Conservation (phyloP, 2,888 invertebrate species). For the Hirtodrosophila confusa region DNA sequence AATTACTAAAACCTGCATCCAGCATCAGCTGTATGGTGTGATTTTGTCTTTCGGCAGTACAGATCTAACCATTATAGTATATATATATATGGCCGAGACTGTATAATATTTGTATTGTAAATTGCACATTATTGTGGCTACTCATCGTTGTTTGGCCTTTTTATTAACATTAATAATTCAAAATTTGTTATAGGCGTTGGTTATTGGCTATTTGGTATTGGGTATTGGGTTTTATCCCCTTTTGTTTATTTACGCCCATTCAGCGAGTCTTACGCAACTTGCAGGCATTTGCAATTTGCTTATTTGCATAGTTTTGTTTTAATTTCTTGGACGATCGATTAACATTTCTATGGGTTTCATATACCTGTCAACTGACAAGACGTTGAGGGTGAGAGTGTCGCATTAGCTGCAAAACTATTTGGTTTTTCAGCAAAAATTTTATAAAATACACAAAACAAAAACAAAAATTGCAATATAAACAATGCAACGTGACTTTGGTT, state of each 20-base stretch:
- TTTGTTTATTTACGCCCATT: slow-evolving; percentile 43
- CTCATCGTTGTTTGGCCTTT: slow-evolving; percentile 30
- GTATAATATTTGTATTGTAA: slow-evolving; percentile 5
- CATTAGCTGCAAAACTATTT: slow-evolving; percentile 3
- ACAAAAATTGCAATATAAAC: slow-evolving; percentile 43
- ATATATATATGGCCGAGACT: too few relatives aligned
- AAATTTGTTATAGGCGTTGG: slow-evolving; percentile 20
- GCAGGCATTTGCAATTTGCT: slow-evolving; percentile 47
- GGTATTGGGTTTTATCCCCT: slow-evolving; percentile 9
- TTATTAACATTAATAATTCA: slow-evolving; percentile 30
- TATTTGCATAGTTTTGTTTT: slow-evolving; percentile 71
- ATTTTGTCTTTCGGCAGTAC: too few relatives aligned
- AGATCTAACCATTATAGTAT: too few relatives aligned
- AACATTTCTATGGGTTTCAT: slow-evolving; percentile 63
- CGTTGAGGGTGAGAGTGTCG: slow-evolving; percentile 18
- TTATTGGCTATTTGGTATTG: slow-evolving; percentile 14
- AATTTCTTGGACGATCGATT: slow-evolving; percentile 68
- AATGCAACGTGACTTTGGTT: slow-evolving; percentile 61
- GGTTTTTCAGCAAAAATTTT: slow-evolving; percentile 41
- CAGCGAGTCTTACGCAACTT: slow-evolving; percentile 51
- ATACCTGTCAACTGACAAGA: slow-evolving; percentile 6
- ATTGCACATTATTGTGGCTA: background rate
- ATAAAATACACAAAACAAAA: slow-evolving; percentile 53
- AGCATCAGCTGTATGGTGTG: too few relatives aligned
- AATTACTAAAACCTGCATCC: too few relatives aligned